Percentiles rank a stretch among this genome's conserved stretches.
Evolutionary conservation across 1,140 invertebrate species (phyloP).

Genomic region (Cydia fagiglandana): DNA sequence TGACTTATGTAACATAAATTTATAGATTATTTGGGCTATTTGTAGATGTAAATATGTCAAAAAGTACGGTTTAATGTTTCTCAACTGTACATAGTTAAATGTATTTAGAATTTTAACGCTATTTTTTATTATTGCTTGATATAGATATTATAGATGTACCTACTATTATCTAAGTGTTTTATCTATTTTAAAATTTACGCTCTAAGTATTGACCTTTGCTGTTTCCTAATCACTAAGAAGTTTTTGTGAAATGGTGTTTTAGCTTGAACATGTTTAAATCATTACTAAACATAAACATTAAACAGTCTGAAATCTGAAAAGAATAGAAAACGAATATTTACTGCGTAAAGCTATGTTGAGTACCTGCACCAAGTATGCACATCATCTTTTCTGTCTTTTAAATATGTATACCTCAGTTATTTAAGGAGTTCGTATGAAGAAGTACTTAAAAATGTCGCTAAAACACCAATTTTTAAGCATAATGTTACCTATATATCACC

Average conservation of each 20-base stretch:
- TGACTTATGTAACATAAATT: conserved; percentile 3
- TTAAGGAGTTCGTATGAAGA: no score
- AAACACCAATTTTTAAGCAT: neutral
- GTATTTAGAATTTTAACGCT: conserved; percentile 21
- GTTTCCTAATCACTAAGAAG: conserved; percentile 7
- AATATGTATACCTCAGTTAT: no score
- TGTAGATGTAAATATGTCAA: conserved; percentile 39
- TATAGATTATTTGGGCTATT: conserved; percentile 23
- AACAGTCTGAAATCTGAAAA: neutral
- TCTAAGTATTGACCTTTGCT: conserved; percentile 9
- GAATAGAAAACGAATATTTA: neutral
- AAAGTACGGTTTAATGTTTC: conserved; percentile 59
- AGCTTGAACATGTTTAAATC: conserved; percentile 4
- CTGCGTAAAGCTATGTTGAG: no score
- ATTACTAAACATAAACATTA: neutral
- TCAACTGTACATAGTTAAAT: conserved; percentile 43
- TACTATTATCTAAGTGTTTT: conserved; percentile 13
- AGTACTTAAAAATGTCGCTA: neutral
- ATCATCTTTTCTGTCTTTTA: neutral
- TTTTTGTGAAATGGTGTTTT: neutral
- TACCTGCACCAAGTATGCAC: neutral
- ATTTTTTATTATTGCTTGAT: conserved; percentile 30
- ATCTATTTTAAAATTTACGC: conserved; percentile 26
- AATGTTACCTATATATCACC: neutral
- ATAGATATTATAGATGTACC: conserved; percentile 6